Evolutionary conservation across 2,888 invertebrate genomes (phyloP).

Genomic region (Drosophila percnosoma): DNA sequence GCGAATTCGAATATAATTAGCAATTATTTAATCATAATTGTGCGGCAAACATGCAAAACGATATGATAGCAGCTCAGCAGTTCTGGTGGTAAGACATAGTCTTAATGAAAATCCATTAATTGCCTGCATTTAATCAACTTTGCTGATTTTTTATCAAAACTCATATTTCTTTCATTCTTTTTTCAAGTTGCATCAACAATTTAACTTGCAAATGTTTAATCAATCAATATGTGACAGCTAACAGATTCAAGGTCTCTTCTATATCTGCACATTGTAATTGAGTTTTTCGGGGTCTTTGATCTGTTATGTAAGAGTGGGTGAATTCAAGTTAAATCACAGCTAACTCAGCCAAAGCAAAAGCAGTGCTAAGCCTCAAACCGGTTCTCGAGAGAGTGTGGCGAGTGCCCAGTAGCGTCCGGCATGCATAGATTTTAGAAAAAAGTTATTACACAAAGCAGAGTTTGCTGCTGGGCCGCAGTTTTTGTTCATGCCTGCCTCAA

Average conservation of each 20-base stretch:
- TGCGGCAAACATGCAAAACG: conserved; percentile 63
- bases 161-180: not conserved
- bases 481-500: conserved; percentile 31
- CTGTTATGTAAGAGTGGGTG: not conserved
- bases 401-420: conserved; percentile 20
- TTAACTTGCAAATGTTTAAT: not conserved
- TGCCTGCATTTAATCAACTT: not conserved
- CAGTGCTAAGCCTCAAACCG: not conserved
- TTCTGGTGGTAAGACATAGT: conserved; percentile 78
- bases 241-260: not conserved
- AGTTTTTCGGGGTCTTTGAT: not conserved
- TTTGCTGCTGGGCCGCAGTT: not conserved
- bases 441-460: not conserved
- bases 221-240: not conserved
- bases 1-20: conserved; percentile 6
- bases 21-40: conserved; percentile 22
- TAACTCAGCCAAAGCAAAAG: not conserved
- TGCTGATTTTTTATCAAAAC: not conserved
- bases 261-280: not conserved
- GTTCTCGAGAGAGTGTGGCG: conserved; percentile 13
- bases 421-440: conserved; percentile 6
- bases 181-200: not conserved
- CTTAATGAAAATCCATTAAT: not conserved
- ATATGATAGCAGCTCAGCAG: conserved; percentile 63
- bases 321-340: not conserved